Conservation (phyloP, 2,797 vertebrate genomes). For the Rhynchotus rufescens region DNA sequence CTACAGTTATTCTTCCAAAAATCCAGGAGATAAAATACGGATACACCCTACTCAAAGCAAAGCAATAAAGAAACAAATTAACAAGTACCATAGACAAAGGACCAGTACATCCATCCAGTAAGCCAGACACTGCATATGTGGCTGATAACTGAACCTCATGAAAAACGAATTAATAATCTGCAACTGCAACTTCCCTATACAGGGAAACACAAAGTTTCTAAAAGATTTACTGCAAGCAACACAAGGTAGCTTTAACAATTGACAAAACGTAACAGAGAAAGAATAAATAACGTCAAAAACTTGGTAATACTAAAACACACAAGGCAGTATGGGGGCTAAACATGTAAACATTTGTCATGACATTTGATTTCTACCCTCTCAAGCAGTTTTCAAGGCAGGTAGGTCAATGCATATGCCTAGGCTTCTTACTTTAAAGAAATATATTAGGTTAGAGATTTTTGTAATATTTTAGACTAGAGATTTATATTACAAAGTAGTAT, state of each 20-base stretch:
- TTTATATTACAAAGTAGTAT: slow-evolving; percentile 7
- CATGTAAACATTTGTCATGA: background rate
- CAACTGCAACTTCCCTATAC: background rate
- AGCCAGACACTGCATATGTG: slow-evolving; percentile 27
- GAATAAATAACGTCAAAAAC: background rate
- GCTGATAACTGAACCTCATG: slow-evolving; percentile 36
- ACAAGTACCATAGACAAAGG: background rate
- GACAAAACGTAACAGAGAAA: slow-evolving; percentile 16
- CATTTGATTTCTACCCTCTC: background rate
- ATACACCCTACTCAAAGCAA: slow-evolving; percentile 10
- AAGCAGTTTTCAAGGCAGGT: background rate
- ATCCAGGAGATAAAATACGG: background rate
- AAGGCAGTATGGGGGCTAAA: background rate
- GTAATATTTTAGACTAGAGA: slow-evolving; percentile 11
- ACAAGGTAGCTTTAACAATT: background rate
- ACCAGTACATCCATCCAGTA: slow-evolving; percentile 22
- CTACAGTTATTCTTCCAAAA: background rate
- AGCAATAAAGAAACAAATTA: slow-evolving; percentile 60
- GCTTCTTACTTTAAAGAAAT: slow-evolving; percentile 37
- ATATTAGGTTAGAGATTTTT: slow-evolving; percentile 27
- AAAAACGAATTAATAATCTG: slow-evolving; percentile 44
- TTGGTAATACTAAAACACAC: background rate
- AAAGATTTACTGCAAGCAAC: slow-evolving; percentile 35
- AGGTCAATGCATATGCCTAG: background rate
- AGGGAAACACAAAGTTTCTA: slow-evolving; percentile 3